These are phyloP conservation scores for Macropodus opercularis DNA, from an alignment of 2,797 vertebrate species.

Conservation along the genomic window DNA sequence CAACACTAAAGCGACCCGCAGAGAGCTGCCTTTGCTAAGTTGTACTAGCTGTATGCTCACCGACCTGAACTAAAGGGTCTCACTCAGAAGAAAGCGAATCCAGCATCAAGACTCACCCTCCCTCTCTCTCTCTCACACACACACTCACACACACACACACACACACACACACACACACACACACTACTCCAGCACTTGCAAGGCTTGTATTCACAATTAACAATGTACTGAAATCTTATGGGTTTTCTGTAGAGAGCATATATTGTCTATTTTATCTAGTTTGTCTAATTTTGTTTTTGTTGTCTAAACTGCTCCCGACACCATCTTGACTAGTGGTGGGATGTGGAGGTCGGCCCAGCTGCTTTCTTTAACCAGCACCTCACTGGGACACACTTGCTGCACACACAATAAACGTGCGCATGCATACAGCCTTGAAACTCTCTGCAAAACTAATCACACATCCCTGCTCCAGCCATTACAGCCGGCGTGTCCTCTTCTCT, in stretches of 20 bases:
- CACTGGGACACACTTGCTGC: constrained; percentile 7
- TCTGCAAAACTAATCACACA: constrained; percentile 56
- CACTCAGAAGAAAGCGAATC: constrained; percentile 44
- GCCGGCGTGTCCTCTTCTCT: constrained; percentile 32
- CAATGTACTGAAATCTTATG: too few species aligned
- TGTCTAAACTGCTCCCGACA: too few species aligned
- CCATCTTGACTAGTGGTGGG: neutral
- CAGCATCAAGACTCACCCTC: constrained; percentile 12
- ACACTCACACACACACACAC: too few species aligned
- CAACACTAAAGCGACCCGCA: constrained; percentile 55
- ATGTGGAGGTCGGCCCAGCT: neutral
- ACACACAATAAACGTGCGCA: neutral
- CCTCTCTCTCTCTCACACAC: too few species aligned
- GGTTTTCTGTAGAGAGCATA: too few species aligned
- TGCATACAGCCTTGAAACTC: constrained; percentile 12
- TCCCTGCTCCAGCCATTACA: constrained; percentile 30
- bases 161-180: too few species aligned
- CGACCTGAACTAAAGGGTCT: constrained; percentile 72
- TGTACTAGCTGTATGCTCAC: constrained; percentile 51
- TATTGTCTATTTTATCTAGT: too few species aligned
- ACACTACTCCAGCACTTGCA: too few species aligned
- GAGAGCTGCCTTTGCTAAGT: constrained; percentile 69
- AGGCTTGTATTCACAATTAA: too few species aligned
- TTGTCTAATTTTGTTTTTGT: too few species aligned
- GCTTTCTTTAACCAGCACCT: constrained; percentile 11